Evolutionary conservation across 2,113 vertebrate species (phyloP), one percentile per base, ranked within the genome.

Genomic region (Nerophis ophidion): DNA sequence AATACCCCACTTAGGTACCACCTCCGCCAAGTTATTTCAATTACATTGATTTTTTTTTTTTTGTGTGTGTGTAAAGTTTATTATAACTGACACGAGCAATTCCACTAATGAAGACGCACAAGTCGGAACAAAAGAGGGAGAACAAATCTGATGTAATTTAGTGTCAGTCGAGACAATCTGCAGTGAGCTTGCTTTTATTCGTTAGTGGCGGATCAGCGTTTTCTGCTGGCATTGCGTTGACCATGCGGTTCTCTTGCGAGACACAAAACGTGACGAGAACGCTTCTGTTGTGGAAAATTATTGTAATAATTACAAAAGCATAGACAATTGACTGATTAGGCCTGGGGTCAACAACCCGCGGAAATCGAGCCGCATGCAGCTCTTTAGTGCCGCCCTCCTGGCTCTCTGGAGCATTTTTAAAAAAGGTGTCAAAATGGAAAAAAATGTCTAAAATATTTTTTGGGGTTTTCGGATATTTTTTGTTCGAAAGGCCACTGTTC

Each of bases 81-180:
- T 53, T 58, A 38, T 5, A 42, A 45, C 19, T 38, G 53, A 45
- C 36, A 53, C 54, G 46, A 46, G 13, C 16, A 52, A 60, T 51
- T 16, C 26, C 59, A 17, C 16, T 55, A 52, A 55, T 47, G 44
- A 48, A 56, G 34, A 48, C 12, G 35, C 59, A 36, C 48, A 14
- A 35, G 35, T 33, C 55, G 19, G 44, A 68, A 65, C 19, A 57
- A 51, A 42, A 52, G 11, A 15, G 35, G 10, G 34, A 68, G 35
- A 63, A 42, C 56, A 57, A 66, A 63, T 66, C 26, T 38, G 68
- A 50, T 63, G 36, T 60, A 46, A 66, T 63, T 45, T 57, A 65
- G 56, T 48, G 62, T 63, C 55, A 66, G 47, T 72, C 65, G 53
- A 46, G 60, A 61, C 53, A 61, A 66, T 68, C 56, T 57, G 53